These are phyloP conservation scores for Thalpophila matura DNA, from an alignment of 2,888 invertebrate genomes.

Conservation along the genomic window DNA sequence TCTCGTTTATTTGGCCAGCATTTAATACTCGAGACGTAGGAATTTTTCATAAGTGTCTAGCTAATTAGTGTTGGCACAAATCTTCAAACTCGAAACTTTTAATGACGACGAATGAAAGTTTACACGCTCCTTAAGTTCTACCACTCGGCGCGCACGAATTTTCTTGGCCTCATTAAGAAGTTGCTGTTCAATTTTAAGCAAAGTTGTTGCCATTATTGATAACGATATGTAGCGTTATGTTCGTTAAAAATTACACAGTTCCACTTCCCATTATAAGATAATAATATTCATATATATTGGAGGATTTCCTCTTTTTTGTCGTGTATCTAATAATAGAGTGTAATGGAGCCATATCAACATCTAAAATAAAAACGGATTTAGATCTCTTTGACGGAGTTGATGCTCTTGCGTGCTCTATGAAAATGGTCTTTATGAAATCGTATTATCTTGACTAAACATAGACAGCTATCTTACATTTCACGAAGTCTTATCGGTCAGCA, in stretches of 20 bases:
- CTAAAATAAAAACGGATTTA: slow-evolving; percentile 46
- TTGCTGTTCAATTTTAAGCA: slow-evolving; percentile 80
- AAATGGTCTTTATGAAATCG: slow-evolving; percentile 24
- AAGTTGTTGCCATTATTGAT: slow-evolving; percentile 83
- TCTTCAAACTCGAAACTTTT: slow-evolving; percentile 87
- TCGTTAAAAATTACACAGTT: slow-evolving; percentile 60
- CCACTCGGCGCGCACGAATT: slow-evolving; percentile 81
- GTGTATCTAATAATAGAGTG: slow-evolving; percentile 30
- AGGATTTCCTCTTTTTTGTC: slow-evolving; percentile 17
- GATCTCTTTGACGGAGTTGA: slow-evolving; percentile 39
- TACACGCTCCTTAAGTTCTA: slow-evolving; percentile 86
- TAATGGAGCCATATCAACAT: slow-evolving; percentile 35
- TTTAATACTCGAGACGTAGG: slow-evolving; percentile 65
- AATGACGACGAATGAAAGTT: slow-evolving; percentile 89
- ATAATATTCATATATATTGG: slow-evolving; percentile 33
- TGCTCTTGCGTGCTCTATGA: slow-evolving; percentile 1
- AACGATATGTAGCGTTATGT: slow-evolving; percentile 74
- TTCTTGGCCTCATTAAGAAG: slow-evolving; percentile 88
- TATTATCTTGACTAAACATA: background rate
- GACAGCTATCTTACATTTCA: background rate
- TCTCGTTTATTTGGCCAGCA: slow-evolving; percentile 64
- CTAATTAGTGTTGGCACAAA: slow-evolving; percentile 89
- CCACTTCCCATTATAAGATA: slow-evolving; percentile 50
- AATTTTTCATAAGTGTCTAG: slow-evolving; percentile 80
- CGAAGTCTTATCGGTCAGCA: background rate